Base-by-base conservation (phyloP, 1,140 invertebrate species). In the Trigoniulus corallinus region DNA sequence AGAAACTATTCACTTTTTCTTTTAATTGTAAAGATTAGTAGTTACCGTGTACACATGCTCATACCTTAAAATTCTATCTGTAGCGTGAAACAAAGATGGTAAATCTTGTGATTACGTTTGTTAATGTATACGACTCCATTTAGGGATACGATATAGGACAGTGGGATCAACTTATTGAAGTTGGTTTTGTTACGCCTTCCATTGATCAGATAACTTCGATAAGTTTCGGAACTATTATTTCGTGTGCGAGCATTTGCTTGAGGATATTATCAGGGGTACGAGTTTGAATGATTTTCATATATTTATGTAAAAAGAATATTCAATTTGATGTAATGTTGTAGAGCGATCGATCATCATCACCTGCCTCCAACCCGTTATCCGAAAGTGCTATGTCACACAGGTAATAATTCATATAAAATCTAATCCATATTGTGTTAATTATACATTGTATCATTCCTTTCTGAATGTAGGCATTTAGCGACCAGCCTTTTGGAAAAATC, bases 181-280 rank as follows among this genome's bases (percentile, higher is more conserved):
- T 65, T 15, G 61, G 57, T 13, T 67, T 67, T 50, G 58, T 58
- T 42, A 63, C 59, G 1, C 66, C 66, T 10, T 61, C 63, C 4
- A 44, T 64, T 13, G 64, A 67, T 43, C 58, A 61, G 43, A 58
- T 62, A 41, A 52, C 54, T 39, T 51, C 55, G 1, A 53, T 57
- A 21, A 59, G 60, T 24, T 67, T 66, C 55, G 66, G 66, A 22
- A 64, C 63, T 22, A 54, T 66, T 15, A 55, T 66, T 18, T 57
- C 64, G 1, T 63, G 62, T 55, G 55, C 65, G 21, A 62, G 59
- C 34, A 55, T 61, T 18, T 65, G 63, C 53, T 51, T 66, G 1
- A 50, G 57, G 26, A 43, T 57, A 0, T 52, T 67, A 15, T 55
- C 54, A 13, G 65, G 64, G 59, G 65, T 66, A 7, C 7, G 4